A percentile compares a stretch with the other conserved stretches of the same genome.
Evolutionary conservation across 2,113 vertebrate genomes (phyloP).

Genomic region (Rutilus rutilus): DNA sequence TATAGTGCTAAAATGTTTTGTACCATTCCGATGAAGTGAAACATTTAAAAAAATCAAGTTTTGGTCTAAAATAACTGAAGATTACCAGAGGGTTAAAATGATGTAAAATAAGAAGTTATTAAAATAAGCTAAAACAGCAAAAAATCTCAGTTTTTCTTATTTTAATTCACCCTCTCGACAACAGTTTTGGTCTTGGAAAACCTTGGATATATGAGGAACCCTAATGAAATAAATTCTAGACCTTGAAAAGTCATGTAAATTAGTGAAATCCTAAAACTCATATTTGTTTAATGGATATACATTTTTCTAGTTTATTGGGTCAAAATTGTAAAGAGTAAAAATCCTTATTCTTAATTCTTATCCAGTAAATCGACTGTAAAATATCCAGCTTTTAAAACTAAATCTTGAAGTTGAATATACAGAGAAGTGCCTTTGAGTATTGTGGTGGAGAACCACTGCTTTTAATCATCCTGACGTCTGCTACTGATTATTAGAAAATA

Average conservation of each 20-base stretch:
- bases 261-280: no score
- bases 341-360: background rate
- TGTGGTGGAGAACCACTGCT: background rate
- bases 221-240: background rate
- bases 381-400: background rate
- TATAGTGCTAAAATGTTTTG: no score
- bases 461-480: conserved; percentile 45
- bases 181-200: no score
- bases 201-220: background rate
- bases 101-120: background rate
- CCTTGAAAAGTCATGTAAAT: background rate
- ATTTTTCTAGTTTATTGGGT: background rate
- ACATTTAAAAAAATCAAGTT: no score
- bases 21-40: no score
- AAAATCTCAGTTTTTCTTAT: background rate
- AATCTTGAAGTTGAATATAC: background rate
- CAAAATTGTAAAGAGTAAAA: background rate
- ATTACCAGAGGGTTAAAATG: background rate
- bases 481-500: conserved; percentile 2
- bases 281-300: background rate
- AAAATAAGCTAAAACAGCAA: background rate
- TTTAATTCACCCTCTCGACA: background rate
- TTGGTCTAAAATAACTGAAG: no score
- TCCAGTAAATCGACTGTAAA: background rate
- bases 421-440: background rate